A percentile compares a stretch with the other conserved stretches of the same genome.
Evolutionary conservation across 2,113 vertebrate genomes (phyloP).

Genomic region (Strigops habroptila): DNA sequence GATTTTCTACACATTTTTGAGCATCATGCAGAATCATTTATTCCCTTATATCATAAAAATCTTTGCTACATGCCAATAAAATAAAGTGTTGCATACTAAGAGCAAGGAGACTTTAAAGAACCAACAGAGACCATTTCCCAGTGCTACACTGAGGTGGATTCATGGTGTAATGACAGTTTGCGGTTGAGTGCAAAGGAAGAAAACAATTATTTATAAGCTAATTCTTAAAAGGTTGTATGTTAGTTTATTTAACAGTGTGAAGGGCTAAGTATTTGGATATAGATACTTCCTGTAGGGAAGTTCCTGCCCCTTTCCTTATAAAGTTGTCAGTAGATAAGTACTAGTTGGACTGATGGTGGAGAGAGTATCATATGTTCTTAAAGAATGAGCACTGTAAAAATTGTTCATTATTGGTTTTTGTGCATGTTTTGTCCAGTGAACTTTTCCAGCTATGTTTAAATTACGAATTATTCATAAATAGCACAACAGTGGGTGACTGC

Average conservation of each 20-base stretch:
- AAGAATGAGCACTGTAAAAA: background rate
- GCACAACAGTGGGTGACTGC: background rate
- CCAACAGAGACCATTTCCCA: background rate
- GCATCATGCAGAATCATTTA: background rate
- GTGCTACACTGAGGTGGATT: background rate
- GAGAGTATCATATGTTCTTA: background rate
- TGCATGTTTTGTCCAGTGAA: background rate
- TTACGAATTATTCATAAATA: background rate
- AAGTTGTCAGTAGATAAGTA: background rate
- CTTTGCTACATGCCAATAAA: background rate
- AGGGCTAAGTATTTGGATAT: background rate
- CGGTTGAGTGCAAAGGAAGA: background rate
- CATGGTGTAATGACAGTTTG: background rate
- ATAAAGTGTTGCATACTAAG: background rate
- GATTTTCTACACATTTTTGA: background rate
- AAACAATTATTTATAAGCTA: background rate
- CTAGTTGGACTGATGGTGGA: background rate
- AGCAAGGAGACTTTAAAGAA: background rate
- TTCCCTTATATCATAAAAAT: background rate
- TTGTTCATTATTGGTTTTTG: background rate
- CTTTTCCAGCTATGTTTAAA: background rate
- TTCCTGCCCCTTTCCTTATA: background rate
- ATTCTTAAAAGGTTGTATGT: background rate
- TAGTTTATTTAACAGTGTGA: background rate
- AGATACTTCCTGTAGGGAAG: background rate